These are phyloP conservation scores for Nymphicus hollandicus DNA, from an alignment of 2,113 vertebrate species.

Conservation along the genomic window DNA sequence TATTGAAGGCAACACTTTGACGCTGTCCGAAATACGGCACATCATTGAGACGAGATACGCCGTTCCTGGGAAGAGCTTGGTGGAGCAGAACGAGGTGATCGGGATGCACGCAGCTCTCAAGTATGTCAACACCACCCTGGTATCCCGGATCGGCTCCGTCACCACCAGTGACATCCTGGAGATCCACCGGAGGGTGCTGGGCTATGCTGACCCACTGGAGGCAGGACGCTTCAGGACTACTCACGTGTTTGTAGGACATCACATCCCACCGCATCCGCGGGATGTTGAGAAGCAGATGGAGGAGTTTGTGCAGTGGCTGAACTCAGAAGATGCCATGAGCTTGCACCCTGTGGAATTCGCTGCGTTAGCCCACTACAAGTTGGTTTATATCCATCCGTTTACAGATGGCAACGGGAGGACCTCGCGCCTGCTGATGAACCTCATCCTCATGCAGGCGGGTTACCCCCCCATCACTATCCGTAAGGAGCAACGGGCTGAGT, in stretches of 20 bases:
- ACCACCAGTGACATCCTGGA: conserved; percentile 83
- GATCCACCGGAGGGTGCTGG: conserved; percentile 91
- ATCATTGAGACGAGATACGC: conserved; percentile 95
- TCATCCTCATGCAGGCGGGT: conserved; percentile 92
- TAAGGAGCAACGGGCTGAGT: conserved; percentile 92
- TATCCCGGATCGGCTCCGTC: conserved; percentile 82
- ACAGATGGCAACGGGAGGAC: conserved; percentile 93
- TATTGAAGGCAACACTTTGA: conserved; percentile 96
- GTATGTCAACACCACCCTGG: conserved; percentile 89
- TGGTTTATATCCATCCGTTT: conserved; percentile 96
- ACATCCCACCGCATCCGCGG: conserved; percentile 88
- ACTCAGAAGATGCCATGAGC: conserved; percentile 88
- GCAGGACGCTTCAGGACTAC: conserved; percentile 85
- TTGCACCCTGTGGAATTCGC: conserved; percentile 95
- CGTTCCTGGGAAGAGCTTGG: conserved; percentile 90
- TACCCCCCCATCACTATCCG: conserved; percentile 94
- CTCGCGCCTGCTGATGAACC: conserved; percentile 92
- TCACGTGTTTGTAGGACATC: conserved; percentile 95
- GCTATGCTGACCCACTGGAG: conserved; percentile 92
- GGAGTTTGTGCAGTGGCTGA: conserved; percentile 94
- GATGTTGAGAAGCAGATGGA: conserved; percentile 90
- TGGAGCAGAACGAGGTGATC: conserved; percentile 95
- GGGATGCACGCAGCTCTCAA: conserved; percentile 93
- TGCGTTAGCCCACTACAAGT: conserved; percentile 92
- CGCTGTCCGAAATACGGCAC: conserved; percentile 92